phyloP scores from a whole-genome alignment of 2,888 invertebrate genomes.

The Caenorhabditis zanzibari region DNA sequence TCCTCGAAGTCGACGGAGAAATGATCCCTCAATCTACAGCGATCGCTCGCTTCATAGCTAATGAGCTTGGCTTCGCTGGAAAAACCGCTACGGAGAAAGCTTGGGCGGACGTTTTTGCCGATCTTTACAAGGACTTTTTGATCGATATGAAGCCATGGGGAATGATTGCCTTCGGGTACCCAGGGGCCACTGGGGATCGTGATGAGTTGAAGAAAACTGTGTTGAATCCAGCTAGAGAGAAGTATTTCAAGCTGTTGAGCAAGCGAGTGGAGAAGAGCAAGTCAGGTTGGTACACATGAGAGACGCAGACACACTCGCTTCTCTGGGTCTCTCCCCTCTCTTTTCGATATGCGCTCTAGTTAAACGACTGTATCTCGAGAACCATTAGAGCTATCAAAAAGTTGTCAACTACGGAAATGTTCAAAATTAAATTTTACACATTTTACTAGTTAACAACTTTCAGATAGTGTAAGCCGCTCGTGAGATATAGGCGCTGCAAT shows the following conservation, averaged over 20 bases:
- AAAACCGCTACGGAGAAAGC: conserved; percentile 34
- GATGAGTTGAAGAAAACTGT: conserved; percentile 51
- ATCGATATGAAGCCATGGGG: conserved; percentile 57
- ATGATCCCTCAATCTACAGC: conserved; percentile 44
- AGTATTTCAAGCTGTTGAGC: conserved; percentile 45
- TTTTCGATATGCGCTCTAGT: too few relatives aligned
- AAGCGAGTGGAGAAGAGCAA: conserved; percentile 53
- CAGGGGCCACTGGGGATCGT: conserved; percentile 38
- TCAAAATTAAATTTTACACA: background rate
- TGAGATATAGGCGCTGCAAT: background rate
- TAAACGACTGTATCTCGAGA: background rate
- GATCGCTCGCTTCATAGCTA: conserved; percentile 44
- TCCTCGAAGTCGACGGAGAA: conserved; percentile 50
- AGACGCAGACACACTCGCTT: too few relatives aligned
- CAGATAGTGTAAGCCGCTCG: background rate
- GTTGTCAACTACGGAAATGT: background rate
- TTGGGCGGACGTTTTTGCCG: conserved; percentile 47
- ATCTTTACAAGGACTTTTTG: conserved; percentile 54
- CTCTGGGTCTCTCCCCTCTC: too few relatives aligned
- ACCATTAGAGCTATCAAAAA: background rate
- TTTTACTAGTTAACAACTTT: background rate
- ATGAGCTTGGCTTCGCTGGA: conserved; percentile 49
- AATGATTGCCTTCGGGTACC: conserved; percentile 55
- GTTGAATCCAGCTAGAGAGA: conserved; percentile 45
- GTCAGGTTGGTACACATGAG: conserved; percentile 5